A percentile compares a stretch with the other conserved stretches of the same genome.
Evolutionary conservation across 2,888 invertebrate genomes (phyloP).

Genomic region (Mayetiola destructor): DNA sequence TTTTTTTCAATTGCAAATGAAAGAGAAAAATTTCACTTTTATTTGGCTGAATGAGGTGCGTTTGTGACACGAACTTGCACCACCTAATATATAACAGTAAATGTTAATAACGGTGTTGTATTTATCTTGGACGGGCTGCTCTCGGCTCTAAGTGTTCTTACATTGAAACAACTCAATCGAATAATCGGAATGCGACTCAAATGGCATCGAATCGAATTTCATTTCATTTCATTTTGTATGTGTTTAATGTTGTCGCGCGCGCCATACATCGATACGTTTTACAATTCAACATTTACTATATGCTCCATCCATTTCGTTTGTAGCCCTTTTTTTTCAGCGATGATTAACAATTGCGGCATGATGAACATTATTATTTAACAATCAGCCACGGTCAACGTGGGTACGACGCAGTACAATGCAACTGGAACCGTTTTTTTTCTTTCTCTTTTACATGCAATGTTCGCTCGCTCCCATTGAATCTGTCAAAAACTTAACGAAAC

Average conservation of each 20-base stretch:
- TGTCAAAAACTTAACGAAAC: slow-evolving; percentile 11
- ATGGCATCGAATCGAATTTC: not conserved
- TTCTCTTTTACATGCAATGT: not conserved
- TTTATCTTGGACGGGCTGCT: not conserved
- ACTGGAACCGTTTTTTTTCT: not conserved
- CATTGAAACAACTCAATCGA: not conserved
- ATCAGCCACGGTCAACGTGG: slow-evolving; percentile 4
- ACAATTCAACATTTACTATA: too few species aligned
- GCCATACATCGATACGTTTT: too few species aligned
- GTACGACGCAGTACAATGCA: slow-evolving; percentile 1
- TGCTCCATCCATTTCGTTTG: not conserved
- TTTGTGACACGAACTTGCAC: slow-evolving; percentile 1
- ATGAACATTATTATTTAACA: slow-evolving; percentile 3
- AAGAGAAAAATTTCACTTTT: slow-evolving; percentile 7
- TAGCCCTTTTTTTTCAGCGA: not conserved
- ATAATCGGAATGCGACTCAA: not conserved
- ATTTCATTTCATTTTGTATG: not conserved
- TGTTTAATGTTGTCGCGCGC: not conserved
- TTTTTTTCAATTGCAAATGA: too few species aligned
- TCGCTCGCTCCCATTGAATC: not conserved
- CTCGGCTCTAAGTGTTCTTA: too few species aligned
- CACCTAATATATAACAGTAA: not conserved
- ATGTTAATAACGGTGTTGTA: not conserved
- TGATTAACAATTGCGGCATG: not conserved
- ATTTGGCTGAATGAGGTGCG: not conserved